A percentile compares a stretch with the other conserved stretches of the same genome.
These are phyloP conservation scores for Protonibea diacanthus DNA, from an alignment of 2,797 vertebrate species.

Conservation along the genomic window DNA sequence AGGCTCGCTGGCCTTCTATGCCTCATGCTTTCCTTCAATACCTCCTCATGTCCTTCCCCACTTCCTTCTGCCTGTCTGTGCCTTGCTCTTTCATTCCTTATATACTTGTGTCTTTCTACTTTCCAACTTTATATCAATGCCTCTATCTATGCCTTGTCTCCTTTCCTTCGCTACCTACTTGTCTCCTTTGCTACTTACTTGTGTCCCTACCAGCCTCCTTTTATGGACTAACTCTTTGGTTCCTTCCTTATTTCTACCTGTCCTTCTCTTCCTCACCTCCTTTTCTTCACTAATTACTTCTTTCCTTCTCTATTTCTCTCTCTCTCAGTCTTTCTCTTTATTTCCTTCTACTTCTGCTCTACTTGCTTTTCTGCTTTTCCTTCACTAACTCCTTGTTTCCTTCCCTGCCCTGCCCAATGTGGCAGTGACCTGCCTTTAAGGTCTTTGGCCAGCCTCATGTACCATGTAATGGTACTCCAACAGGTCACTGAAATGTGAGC, in stretches of 20 bases:
- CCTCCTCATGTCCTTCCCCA: neutral
- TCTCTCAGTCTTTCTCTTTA: neutral
- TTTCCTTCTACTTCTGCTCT: no score
- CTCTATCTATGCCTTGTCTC: no score
- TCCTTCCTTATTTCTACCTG: neutral
- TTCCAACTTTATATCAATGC: neutral
- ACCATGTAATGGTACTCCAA: constrained; percentile 34
- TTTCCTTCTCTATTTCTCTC: neutral
- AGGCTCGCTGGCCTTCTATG: neutral
- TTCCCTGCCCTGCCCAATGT: neutral
- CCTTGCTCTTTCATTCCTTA: neutral
- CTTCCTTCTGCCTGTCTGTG: neutral
- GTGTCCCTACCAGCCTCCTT: neutral
- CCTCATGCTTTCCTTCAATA: neutral
- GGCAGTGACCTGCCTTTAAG: constrained; percentile 2
- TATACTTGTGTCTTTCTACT: neutral
- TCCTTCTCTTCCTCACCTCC: neutral
- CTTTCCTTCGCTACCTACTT: neutral
- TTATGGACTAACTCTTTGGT: no score
- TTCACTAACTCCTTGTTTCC: neutral
- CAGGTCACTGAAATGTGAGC: constrained; percentile 50
- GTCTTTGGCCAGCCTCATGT: constrained; percentile 19
- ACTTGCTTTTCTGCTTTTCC: no score
- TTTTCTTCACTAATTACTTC: neutral
- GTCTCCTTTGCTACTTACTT: neutral